phyloP scores from a whole-genome alignment of 2,888 invertebrate species.

The Sphecodes monilicornis region DNA sequence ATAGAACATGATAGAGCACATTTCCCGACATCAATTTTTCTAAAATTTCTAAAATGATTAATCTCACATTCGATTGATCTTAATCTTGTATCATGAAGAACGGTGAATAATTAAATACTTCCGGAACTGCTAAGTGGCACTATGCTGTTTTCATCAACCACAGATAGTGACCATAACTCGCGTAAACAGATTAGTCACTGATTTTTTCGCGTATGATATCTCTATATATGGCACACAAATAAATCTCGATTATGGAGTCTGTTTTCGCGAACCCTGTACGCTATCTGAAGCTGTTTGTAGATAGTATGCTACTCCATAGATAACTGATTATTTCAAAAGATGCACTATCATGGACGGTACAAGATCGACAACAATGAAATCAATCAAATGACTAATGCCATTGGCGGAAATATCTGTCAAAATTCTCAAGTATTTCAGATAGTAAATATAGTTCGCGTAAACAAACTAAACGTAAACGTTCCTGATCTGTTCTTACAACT shows the following conservation, averaged over 20 bases:
- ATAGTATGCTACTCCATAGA: too few species aligned
- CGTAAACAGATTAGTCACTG: not conserved
- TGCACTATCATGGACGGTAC: not conserved
- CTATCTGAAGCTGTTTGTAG: not conserved
- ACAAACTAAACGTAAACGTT: not conserved
- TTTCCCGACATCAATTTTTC: too few species aligned
- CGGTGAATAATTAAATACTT: not conserved
- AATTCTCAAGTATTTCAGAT: not conserved
- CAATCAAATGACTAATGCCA: not conserved
- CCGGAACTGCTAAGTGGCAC: not conserved
- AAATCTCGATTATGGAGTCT: too few species aligned
- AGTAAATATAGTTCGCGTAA: not conserved
- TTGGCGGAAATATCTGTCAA: not conserved
- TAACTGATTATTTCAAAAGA: too few species aligned
- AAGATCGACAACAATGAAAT: not conserved
- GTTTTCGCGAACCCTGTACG: not conserved
- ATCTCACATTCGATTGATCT: not conserved
- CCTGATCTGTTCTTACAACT: not conserved
- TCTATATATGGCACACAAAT: not conserved
- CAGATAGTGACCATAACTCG: not conserved
- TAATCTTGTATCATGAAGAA: not conserved
- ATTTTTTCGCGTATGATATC: not conserved
- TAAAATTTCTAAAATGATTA: not conserved
- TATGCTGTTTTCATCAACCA: not conserved
- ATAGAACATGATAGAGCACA: too few species aligned